Evolutionary conservation across 2,888 invertebrate genomes (phyloP), one percentile per base, ranked within the genome.

Genomic region (Smittia sp.): DNA sequence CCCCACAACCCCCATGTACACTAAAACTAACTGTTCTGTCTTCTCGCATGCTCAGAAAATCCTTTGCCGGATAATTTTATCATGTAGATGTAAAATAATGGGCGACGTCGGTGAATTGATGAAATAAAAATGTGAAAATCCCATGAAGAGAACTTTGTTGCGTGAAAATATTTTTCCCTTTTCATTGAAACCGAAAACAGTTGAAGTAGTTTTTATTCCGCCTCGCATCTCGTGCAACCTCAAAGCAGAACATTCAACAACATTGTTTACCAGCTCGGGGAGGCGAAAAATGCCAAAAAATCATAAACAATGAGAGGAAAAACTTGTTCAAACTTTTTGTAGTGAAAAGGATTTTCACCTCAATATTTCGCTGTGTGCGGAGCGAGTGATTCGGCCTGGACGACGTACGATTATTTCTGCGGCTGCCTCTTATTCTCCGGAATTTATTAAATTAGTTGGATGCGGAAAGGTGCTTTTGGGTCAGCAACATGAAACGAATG

Each of bases 281-380:
- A 46, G 58, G 3, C 4, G 18, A 58, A 58, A 58, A 18, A 58
- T 18, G 13, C 58, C 22, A 20, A 70, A 70, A 46, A 24, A 41
- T 68, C 67, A 67, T 67, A 46, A 68, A 68, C 39, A 68, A 65
- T 15, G 24, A 41, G 66, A 32, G 20, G 20, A 68, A 68, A 41
- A 68, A 68, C 39, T 68, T 66, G 41, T 68, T 68, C 20, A 58
- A 58, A 58, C 13, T 41, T 68, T 68, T 13, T 68, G 66, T 68
- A 38, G 68, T 68, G 68, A 41, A 68, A 68, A 41, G 46, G 68
- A 68, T 68, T 68, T 68, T 68, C 46, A 68, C 68, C 68, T 68
- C 68, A 68, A 46, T n/a, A 41, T 68, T 38, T 38, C 27, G 27
- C 9, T 32, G n/a, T 38, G 38, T 38, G 7, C n/a, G 46, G 6